Percentiles rank a stretch among this genome's conserved stretches.
These are phyloP conservation scores for Pituophis catenifer DNA, from an alignment of 2,113 vertebrate species.

Conservation along the genomic window DNA sequence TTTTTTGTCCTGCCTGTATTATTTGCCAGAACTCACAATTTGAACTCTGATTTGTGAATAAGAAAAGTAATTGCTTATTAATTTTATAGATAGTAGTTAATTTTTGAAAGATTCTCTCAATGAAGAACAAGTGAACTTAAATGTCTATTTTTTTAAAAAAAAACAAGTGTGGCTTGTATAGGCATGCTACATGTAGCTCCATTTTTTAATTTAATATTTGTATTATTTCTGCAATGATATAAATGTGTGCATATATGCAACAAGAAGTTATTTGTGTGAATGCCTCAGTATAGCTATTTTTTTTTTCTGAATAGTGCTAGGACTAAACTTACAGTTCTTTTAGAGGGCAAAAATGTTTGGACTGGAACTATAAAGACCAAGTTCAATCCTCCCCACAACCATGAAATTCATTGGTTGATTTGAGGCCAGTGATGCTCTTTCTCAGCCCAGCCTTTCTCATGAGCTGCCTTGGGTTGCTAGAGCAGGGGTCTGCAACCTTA, in stretches of 20 bases:
- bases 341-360: not conserved
- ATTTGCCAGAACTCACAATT: not conserved
- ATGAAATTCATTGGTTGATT: not conserved
- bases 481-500: no score
- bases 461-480: not conserved
- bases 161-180: not conserved
- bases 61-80: not conserved
- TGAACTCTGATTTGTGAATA: not conserved
- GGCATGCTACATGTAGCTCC: not conserved
- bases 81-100: not conserved
- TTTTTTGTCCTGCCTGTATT: no score
- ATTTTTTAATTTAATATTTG: not conserved
- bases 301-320: not conserved
- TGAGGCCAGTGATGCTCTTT: not conserved
- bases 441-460: not conserved
- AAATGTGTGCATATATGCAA: not conserved
- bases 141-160: not conserved
- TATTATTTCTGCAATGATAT: not conserved
- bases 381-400: not conserved
- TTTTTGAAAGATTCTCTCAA: not conserved
- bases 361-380: not conserved
- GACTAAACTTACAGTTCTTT: not conserved
- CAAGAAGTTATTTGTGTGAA: not conserved
- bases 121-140: not conserved
- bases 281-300: not conserved